These are phyloP conservation scores for Eupithecia centaureata DNA, from an alignment of 2,888 invertebrate species.

Conservation along the genomic window DNA sequence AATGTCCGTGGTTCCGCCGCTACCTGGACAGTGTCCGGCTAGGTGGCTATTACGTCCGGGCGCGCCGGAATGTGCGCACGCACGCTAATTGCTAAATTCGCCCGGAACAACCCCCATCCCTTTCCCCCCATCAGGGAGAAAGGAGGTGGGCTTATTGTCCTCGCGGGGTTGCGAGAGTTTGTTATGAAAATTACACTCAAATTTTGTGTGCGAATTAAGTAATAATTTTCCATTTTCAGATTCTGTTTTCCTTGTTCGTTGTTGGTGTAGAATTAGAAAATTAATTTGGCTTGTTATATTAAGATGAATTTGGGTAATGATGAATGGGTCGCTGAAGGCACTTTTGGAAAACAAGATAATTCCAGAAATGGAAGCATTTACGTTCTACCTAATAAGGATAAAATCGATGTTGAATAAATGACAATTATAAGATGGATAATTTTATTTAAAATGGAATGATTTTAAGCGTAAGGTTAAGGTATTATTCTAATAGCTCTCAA, in stretches of 20 bases:
- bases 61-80: conserved; percentile 60
- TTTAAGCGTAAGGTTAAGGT: background rate
- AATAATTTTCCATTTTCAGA: conserved; percentile 34
- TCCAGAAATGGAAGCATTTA: background rate
- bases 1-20: conserved; percentile 36
- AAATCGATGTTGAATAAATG: background rate
- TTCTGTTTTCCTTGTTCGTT: conserved; percentile 28
- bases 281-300: conserved; percentile 22
- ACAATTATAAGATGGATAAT: background rate
- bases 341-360: background rate
- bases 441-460: background rate
- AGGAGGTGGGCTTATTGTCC: conserved; percentile 53
- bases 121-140: conserved; percentile 21
- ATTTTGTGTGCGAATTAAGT: conserved; percentile 40
- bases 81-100: conserved; percentile 77
- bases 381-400: background rate
- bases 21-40: conserved; percentile 45
- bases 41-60: conserved; percentile 61
- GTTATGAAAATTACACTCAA: conserved; percentile 44
- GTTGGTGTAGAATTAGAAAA: conserved; percentile 21
- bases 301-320: conserved; percentile 6
- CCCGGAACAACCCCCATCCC: conserved; percentile 44
- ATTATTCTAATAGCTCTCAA: background rate
- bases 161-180: conserved; percentile 41
- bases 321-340: background rate